A percentile compares a stretch with the other conserved stretches of the same genome.
Conservation (phyloP, 2,113 vertebrate genomes). For the Arvicanthis niloticus region DNA sequence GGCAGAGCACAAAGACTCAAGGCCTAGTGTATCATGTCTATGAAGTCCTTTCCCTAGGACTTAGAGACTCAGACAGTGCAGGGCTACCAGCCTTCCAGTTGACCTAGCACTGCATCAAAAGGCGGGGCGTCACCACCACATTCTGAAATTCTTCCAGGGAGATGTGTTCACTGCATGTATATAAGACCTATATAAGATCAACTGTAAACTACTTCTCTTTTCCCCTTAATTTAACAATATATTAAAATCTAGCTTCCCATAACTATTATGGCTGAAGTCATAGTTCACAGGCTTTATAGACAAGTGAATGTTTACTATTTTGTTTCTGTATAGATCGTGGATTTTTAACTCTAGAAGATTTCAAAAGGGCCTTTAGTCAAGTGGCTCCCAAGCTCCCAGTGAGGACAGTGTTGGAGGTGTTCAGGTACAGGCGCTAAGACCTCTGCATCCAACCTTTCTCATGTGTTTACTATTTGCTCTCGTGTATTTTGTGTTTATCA, state of each 20-base stretch:
- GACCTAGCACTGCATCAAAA: background rate
- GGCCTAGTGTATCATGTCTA: background rate
- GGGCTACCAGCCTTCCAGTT: background rate
- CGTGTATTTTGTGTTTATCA: background rate
- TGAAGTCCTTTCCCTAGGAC: background rate
- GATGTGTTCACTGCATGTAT: background rate
- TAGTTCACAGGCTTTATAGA: background rate
- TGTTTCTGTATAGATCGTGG: slow-evolving; percentile 82
- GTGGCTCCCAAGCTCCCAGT: slow-evolving; percentile 85
- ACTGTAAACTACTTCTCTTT: background rate
- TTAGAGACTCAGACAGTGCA: background rate
- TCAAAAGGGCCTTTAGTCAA: slow-evolving; percentile 85
- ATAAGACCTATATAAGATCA: background rate
- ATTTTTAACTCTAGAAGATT: slow-evolving; percentile 89
- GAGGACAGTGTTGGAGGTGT: slow-evolving; percentile 84
- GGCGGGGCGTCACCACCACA: too few relatives aligned
- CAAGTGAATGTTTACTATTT: slow-evolving; percentile 38
- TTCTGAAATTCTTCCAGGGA: background rate
- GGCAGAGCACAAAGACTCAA: background rate
- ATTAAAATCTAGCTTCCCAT: background rate
- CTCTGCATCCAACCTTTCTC: accelerated
- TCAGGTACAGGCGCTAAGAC: slow-evolving; percentile 82
- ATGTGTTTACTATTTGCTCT: background rate
- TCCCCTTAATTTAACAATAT: too few relatives aligned
- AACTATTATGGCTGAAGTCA: slow-evolving; percentile 18